Evolutionary conservation across 2,888 invertebrate genomes (phyloP).

Genomic region (Pseudococcus jackbeardsleyi): DNA sequence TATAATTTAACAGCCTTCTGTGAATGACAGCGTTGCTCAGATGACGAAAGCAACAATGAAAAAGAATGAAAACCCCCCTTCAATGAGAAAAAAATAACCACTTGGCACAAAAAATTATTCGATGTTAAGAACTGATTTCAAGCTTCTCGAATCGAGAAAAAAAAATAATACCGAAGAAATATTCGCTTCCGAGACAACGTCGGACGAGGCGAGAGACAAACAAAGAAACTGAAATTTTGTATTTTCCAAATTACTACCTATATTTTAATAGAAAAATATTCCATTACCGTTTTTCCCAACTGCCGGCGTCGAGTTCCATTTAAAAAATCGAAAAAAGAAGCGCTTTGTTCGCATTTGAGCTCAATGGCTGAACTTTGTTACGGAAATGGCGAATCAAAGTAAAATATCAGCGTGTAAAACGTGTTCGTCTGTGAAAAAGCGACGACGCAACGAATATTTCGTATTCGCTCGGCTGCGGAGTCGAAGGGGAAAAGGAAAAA

Average conservation of each 20-base stretch:
- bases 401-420: constrained; percentile 10
- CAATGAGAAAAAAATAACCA: not conserved
- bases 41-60: not conserved
- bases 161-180: not conserved
- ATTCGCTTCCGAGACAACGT: too few species aligned
- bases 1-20: not conserved
- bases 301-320: not conserved
- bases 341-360: constrained; percentile 23
- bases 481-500: too few species aligned
- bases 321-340: constrained; percentile 27
- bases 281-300: constrained; percentile 12
- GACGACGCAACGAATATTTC: not conserved
- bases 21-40: not conserved
- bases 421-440: constrained; percentile 14
- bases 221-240: constrained; percentile 17
- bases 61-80: not conserved
- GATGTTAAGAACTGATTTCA: not conserved
- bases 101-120: not conserved
- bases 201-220: constrained; percentile 11
- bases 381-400: constrained; percentile 34
- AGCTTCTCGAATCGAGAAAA: not conserved
- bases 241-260: constrained; percentile 35
- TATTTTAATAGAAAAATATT: constrained; percentile 38
- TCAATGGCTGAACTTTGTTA: constrained; percentile 9
- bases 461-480: not conserved